Base-by-base conservation (phyloP, 30 jellyfish, hydroid and myxozoan genomes). In the Hydractinia echinata region DNA sequence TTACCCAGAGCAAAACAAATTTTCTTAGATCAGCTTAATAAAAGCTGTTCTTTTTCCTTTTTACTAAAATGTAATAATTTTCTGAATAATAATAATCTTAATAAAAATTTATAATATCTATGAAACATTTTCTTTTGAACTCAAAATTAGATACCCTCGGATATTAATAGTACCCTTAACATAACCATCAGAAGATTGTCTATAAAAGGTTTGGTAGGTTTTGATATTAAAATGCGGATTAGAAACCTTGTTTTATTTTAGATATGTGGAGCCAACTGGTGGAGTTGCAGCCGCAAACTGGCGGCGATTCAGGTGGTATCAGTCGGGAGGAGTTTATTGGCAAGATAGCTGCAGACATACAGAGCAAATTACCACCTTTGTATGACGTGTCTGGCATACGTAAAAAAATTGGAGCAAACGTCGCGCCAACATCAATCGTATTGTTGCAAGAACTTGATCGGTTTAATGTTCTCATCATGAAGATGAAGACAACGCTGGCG, bases 211-310 rank as follows among this genome's bases (percentile, higher is more conserved):
- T 30, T 30, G 44, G 44, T 30, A 30, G 44, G 44, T 2, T 30
- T 30, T 30, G 44, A 30, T 30, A 30, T 2, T 30, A 30, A 30
- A 30, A 30, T 30, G 2, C 44, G 1, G 44, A 30, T 30, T 30
- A 30, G 44, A 30, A 30, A 30, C 44, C 44, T 30, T 30, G 44
- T 30, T 30, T 30, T 30, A 30, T 30, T 80, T 39, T 53, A 80
- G 98, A 86, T 64, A 86, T 92, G 62, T 92, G 98, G 98, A 80
- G 85, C 48, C 98, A 92, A 58, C 70, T 92, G 56, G 95, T 92
- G 10, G 98, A 92, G 21, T 86, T 92, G 10, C 98, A 92, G 83
- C 98, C 98, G 55, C 98, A 92, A 70, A 92, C 98, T 13, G 98
- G 96, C 16, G 95, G 84, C 50, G 98, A 92, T 55, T 60, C 91